These are phyloP conservation scores for Heliconius congener DNA, from an alignment of 1,140 invertebrate genomes.

Conservation along the genomic window DNA sequence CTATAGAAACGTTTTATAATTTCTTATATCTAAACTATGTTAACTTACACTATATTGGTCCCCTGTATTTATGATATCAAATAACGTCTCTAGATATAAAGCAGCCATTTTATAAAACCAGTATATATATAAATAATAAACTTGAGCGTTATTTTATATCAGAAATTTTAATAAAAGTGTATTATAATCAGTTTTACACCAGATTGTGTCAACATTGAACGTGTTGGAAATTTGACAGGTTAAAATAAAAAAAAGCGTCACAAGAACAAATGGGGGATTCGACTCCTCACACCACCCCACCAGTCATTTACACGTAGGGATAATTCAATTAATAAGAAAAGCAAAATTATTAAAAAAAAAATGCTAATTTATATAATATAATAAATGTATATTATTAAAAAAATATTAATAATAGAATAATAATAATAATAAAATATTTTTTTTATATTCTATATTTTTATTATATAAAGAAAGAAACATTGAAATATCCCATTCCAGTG, in stretches of 20 bases:
- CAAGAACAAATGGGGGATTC: conserved; percentile 16
- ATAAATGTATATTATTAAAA: background rate
- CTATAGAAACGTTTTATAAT: conserved; percentile 21
- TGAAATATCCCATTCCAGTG: conserved; percentile 49
- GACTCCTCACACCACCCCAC: conserved; percentile 62
- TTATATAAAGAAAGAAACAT: conserved; percentile 21
- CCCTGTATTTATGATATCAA: conserved; percentile 23
- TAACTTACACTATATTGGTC: conserved; percentile 19
- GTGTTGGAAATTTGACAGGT: conserved; percentile 4
- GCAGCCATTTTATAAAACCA: background rate
- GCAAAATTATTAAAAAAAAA: background rate
- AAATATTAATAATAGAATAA: background rate
- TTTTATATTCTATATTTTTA: background rate
- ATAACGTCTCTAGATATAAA: conserved; percentile 22
- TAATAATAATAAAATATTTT: too few species aligned
- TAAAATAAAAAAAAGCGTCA: conserved; percentile 26
- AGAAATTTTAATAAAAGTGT: background rate
- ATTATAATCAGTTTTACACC: conserved; percentile 23
- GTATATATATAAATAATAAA: background rate
- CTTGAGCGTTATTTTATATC: conserved; percentile 8
- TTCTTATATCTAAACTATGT: conserved; percentile 32
- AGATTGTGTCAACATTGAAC: conserved; percentile 26
- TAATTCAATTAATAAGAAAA: conserved; percentile 47
- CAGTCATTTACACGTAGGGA: conserved; percentile 56
- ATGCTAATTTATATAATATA: background rate